Conservation (phyloP, 2,888 invertebrate species). For the Punctoribates punctum region DNA sequence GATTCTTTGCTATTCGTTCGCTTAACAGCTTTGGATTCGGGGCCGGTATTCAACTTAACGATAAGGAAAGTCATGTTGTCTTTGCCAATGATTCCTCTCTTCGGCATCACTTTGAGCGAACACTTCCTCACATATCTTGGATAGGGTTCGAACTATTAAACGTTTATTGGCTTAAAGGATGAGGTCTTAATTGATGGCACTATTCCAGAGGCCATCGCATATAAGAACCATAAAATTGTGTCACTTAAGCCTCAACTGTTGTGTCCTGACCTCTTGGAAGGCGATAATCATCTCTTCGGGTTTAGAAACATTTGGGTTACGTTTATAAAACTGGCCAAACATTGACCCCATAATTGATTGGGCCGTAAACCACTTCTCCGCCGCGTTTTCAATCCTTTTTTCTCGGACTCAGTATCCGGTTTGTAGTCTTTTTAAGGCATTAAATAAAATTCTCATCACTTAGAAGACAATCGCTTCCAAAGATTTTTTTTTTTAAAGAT, state of each 20-base stretch:
- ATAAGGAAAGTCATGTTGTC: constrained; percentile 99
- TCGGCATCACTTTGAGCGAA: constrained; percentile 33
- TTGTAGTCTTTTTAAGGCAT: constrained; percentile 99
- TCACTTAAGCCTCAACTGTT: constrained; percentile 68
- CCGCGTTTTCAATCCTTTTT: constrained; percentile 77
- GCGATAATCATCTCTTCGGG: constrained; percentile 97
- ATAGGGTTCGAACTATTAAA: constrained; percentile 68
- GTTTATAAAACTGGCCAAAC: constrained; percentile 95
- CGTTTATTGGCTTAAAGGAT: constrained; percentile 78
- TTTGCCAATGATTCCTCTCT: constrained; percentile 68
- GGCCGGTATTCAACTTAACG: constrained; percentile 62
- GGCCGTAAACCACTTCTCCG: constrained; percentile 83
- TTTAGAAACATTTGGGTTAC: constrained; percentile 69
- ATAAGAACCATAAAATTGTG: constrained; percentile 93
- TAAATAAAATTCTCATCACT: no score
- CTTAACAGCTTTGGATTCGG: background rate
- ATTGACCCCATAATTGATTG: constrained; percentile 94
- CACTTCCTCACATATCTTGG: constrained; percentile 87
- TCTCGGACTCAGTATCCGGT: constrained; percentile 85
- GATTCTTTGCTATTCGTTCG: background rate
- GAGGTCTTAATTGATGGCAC: constrained; percentile 90
- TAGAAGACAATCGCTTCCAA: no score
- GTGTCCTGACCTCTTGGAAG: constrained; percentile 78
- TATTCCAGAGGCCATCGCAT: constrained; percentile 98
- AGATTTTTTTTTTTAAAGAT: no score